Evolutionary conservation across 2,888 invertebrate genomes (phyloP), one percentile per base, ranked within the genome.

Genomic region (Melieria omissa): DNA sequence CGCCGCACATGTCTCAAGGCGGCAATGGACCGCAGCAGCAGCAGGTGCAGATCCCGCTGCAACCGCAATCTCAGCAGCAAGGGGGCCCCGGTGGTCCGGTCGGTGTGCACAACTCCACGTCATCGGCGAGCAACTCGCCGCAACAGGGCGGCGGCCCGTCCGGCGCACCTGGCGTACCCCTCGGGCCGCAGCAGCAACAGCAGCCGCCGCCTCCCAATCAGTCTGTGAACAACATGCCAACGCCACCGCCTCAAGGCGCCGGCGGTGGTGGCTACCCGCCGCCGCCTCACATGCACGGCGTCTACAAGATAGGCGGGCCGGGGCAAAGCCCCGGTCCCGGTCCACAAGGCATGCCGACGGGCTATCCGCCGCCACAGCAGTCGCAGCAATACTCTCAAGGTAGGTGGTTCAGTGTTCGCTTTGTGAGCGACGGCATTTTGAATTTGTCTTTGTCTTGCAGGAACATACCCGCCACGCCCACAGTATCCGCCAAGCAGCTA

Each of bases 271-370:
- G 83, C 64, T 86, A 86, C 78, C 83, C 80, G 69, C 73, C 80
- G 72, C 80, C 84, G 61, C 81, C 85, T 78, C 87, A 87, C 80
- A 86, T 87, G 83, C 86, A 87, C 79, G 90, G 89, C 77, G 89
- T 88, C 80, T 92, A 92, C 83, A 92, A 92, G 87, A 88, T 90
- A 88, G 87, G 89, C 12, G 86, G 88, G 5, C 89, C 89, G 61
- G 91, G 89, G 16, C 81, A 84, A 81, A 81, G 90, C 82, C 89
- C 90, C 79, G 89, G 89, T 70, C 85, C 85, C 8, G 84, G 83
- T 72, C 85, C 88, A 71, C 90, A 90, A 80, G 88, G 88, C 79
- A 88, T 89, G 86, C 86, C 89, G 61, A 85, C 89, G 71, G 84
- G 83, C 55, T 90, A 90, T 86, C 89, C 90, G 76, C 89, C 90